A percentile compares a stretch with the other conserved stretches of the same genome.
Conservation (phyloP, 2,888 invertebrate species). For the Drosophila emarginata region DNA sequence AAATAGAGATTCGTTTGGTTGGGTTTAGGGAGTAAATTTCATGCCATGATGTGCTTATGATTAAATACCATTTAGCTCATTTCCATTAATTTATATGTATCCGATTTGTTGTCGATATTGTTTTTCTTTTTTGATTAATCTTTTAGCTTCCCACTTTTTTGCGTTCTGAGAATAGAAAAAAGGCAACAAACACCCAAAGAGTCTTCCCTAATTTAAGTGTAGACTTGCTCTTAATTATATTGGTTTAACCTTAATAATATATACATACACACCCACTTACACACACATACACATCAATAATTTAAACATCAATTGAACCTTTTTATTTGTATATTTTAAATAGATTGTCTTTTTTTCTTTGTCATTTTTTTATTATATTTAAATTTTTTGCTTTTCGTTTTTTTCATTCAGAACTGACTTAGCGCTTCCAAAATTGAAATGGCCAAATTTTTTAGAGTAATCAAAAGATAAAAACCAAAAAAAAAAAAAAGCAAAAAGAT, state of each 20-base stretch:
- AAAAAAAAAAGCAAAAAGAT: slow-evolving; percentile 16
- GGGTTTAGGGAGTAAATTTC: background rate
- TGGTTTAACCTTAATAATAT: background rate
- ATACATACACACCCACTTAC: background rate
- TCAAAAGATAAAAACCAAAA: slow-evolving; percentile 30
- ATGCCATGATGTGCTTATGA: background rate
- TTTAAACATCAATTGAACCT: background rate
- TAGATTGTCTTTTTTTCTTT: background rate
- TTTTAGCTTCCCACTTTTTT: slow-evolving; percentile 41
- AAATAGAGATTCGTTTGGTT: background rate
- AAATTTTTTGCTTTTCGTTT: slow-evolving; percentile 48
- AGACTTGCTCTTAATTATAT: slow-evolving; percentile 26
- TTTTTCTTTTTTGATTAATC: slow-evolving; percentile 22
- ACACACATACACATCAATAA: background rate
- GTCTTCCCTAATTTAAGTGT: slow-evolving; percentile 73
- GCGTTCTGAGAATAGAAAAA: slow-evolving; percentile 1
- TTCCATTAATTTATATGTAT: background rate
- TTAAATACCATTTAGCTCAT: background rate
- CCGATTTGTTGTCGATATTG: background rate
- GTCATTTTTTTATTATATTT: slow-evolving; percentile 26
- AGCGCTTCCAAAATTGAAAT: slow-evolving; percentile 82
- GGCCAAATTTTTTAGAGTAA: slow-evolving; percentile 80
- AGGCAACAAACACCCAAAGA: slow-evolving; percentile 48
- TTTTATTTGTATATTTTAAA: background rate
- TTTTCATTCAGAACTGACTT: slow-evolving; percentile 71